Base-by-base conservation (phyloP, 2,113 vertebrate species). In the Quiscalus mexicanus region DNA sequence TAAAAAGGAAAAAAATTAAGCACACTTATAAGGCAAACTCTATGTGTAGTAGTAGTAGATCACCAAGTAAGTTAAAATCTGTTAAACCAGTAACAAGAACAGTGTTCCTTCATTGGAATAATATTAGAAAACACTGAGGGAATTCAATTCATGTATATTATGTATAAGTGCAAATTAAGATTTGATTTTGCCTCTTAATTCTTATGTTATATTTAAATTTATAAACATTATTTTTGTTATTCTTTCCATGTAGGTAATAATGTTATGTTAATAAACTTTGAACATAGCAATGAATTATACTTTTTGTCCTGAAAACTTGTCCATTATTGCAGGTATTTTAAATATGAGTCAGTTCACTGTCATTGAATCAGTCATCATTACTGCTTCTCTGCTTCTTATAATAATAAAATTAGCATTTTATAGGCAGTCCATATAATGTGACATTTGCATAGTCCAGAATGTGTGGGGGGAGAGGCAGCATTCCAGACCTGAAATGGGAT, bases 401-500 rank as follows among this genome's bases (percentile, higher is more conserved):
- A 25, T 11, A 70, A 58, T 10, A 77, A 73, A 65, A 62, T 60
- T 68, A 4, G 1, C 30, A 56, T 90, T 74, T 90, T 82, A 35
- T 67, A 55, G 44, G 4, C 12, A 59, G 12, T 44, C 35, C 45
- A 31, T 8, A 12, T 13, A 73, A 27, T 13, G 9, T 47, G 41
- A 52, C 3, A 0, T 62, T 65, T 56, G 3, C 24, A 69, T 7
- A 17, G 14, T 28, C 17, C 1, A 2, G 64, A 84, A 68, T 25
- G 9, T 55, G 5, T 1, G 3, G 15, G 50, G 5, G 5, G 3
- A 27, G 5, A 76, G 21, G 8, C 8, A 13, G 12, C 3, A 60
- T 25, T 83, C 33, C 24, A 44, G 18, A 10, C 15, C 2, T 33
- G 41, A 77, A 73, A 78, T 12, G 30, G 20, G 17, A 55, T 37